A percentile compares a stretch with the other conserved stretches of the same genome.
Conservation (phyloP, 2,888 invertebrate genomes). For the Alviniconcha strummeri region DNA sequence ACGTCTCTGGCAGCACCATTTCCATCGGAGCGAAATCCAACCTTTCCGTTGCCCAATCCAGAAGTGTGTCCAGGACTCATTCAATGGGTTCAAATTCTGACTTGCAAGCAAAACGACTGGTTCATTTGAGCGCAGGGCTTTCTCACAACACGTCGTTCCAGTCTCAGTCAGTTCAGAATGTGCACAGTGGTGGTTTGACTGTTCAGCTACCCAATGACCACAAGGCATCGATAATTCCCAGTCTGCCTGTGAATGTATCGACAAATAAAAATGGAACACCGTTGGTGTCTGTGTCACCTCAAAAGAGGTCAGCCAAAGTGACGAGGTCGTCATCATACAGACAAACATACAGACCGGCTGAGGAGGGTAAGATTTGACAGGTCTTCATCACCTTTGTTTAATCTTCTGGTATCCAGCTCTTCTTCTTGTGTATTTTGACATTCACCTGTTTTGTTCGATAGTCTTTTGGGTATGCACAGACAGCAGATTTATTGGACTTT, state of each 20-base stretch:
- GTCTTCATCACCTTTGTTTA: too few relatives aligned
- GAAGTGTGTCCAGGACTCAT: too few relatives aligned
- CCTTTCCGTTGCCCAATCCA: too few relatives aligned
- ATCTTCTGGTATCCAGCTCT: too few relatives aligned
- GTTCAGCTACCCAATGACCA: slow-evolving; percentile 19
- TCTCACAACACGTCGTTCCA: too few relatives aligned
- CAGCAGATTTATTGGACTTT: too few relatives aligned
- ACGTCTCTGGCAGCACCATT: not conserved
- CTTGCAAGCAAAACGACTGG: too few relatives aligned
- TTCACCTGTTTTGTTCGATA: too few relatives aligned
- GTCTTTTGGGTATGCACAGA: too few relatives aligned
- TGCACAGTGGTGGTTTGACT: not conserved
- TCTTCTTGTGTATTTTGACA: not conserved
- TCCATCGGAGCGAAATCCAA: too few relatives aligned
- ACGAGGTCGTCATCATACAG: slow-evolving; percentile 5
- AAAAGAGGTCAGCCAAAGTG: not conserved
- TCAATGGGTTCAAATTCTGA: too few relatives aligned
- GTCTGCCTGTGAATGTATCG: not conserved
- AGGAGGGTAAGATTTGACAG: slow-evolving; percentile 12
- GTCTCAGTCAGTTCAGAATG: not conserved
- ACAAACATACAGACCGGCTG: slow-evolving; percentile 12
- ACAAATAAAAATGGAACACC: not conserved
- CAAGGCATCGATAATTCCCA: slow-evolving; percentile 22
- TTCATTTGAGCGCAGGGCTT: too few relatives aligned
- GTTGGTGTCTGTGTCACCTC: not conserved